Evolutionary conservation across 2,888 invertebrate genomes (phyloP).

Genomic region (Athetis lepigone): DNA sequence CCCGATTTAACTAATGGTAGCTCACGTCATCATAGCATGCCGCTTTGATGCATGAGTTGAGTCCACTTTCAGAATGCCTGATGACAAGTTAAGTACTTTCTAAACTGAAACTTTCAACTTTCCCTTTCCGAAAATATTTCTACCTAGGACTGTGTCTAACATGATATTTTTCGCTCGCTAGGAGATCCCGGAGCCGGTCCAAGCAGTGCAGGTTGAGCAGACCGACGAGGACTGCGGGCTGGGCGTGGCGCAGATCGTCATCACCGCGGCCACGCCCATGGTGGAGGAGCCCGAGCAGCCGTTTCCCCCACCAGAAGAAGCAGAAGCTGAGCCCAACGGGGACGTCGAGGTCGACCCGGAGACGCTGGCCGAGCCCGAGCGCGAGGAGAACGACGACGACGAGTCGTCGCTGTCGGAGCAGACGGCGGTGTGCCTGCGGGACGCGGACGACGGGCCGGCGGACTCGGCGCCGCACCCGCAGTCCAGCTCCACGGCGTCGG

Average conservation of each 20-base stretch:
- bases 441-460: conserved; percentile 89
- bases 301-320: conserved; percentile 91
- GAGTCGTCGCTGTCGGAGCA: conserved; percentile 88
- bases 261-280: conserved; percentile 98
- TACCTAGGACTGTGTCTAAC: conserved; percentile 16
- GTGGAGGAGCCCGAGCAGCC: conserved; percentile 95
- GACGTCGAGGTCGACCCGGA: conserved; percentile 72
- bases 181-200: conserved; percentile 66
- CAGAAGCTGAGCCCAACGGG: conserved; percentile 87
- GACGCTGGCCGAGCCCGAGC: conserved; percentile 60
- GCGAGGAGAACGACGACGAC: conserved; percentile 80
- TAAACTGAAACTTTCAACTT: conserved; percentile 5
- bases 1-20: conserved; percentile 22
- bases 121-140: conserved; percentile 2
- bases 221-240: conserved; percentile 92
- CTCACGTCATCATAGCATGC: conserved; percentile 64
- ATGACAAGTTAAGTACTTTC: conserved; percentile 29
- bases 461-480: conserved; percentile 90
- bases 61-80: conserved; percentile 41
- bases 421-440: conserved; percentile 84
- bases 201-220: conserved; percentile 80
- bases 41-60: conserved; percentile 61
- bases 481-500: conserved; percentile 93
- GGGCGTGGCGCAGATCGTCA: conserved; percentile 97
- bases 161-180: conserved; percentile 47